Base-by-base conservation (phyloP, 2,888 invertebrate genomes). In the Thalpophila matura region DNA sequence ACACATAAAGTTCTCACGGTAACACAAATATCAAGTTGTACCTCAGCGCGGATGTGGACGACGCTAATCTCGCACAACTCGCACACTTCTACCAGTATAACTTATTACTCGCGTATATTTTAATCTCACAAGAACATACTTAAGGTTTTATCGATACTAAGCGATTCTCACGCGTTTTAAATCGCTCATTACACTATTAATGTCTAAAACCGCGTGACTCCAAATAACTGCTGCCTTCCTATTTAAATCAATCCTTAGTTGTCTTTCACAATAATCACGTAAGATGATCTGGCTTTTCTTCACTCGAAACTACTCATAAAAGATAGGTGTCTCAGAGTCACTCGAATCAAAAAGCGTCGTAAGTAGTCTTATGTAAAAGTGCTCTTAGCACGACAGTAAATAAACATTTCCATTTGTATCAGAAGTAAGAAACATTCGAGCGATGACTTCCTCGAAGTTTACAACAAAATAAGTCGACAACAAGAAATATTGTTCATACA, bases 401-500 rank as follows among this genome's bases (percentile, higher is more conserved):
- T 56, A 56, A 51, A 68, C 65, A 64, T 56, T 47, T 56, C 40
- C 37, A 42, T 51, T 47, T 26, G 35, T n/a, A 51, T 71, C 46
- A 16, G 9, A 14, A 24, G 45, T 45, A 46, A 26, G 46, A 16
- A 63, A 55, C 35, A 38, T 68, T 61, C 35, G 63, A 69, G 42
- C 37, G 33, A 54, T 70, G 71, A 64, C 72, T 68, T 71, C 31
- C 29, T 14, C 16, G 18, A 43, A 71, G 35, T 64, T 71, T 20
- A n/a, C 1, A 63, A 71, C 67, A 64, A 63, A 55, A 50, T 45
- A 31, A 29, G 24, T 35, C 26, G 42, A 33, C 20, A 50, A 42
- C 24, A 51, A 70, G 33, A 50, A 71, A 73, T 59, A 10, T 73
- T 67, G 47, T 73, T n/a, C n/a, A 53, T 72, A 72, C 50, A 65